Percentiles rank a stretch among this genome's conserved stretches.
phyloP scores from a whole-genome alignment of 1,140 invertebrate species.

The Trinorchestia longiramus region DNA sequence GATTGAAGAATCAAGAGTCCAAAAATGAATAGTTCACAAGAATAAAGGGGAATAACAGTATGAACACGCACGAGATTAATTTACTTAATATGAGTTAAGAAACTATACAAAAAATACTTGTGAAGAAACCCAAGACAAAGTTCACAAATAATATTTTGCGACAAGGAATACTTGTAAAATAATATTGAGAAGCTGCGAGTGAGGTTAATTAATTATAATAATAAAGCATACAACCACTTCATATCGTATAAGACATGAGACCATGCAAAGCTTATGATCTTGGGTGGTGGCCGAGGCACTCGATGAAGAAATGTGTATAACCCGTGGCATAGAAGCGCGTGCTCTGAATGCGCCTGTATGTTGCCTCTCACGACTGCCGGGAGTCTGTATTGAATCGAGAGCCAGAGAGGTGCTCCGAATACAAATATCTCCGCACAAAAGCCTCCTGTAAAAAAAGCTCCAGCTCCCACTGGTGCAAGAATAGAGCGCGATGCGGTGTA shows the following conservation, averaged over 20 bases:
- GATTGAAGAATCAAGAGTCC: not conserved
- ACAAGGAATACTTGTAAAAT: not conserved
- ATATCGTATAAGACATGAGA: not conserved
- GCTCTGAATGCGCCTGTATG: constrained; percentile 20
- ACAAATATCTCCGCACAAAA: constrained; percentile 49
- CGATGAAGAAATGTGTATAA: constrained; percentile 32
- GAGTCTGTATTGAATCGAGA: constrained; percentile 49
- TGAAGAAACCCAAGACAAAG: not conserved
- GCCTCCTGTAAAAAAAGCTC: constrained; percentile 30
- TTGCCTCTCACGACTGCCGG: not conserved
- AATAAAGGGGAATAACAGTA: too few relatives aligned
- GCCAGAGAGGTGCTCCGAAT: constrained; percentile 2
- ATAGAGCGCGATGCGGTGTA: constrained; percentile 28
- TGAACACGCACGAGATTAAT: too few relatives aligned
- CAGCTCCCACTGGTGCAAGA: constrained; percentile 40
- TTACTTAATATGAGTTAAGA: too few relatives aligned
- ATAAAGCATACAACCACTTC: not conserved
- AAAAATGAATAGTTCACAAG: not conserved
- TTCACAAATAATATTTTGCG: not conserved
- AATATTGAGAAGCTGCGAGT: not conserved
- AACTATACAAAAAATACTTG: too few relatives aligned
- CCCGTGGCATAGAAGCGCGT: not conserved
- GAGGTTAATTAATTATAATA: not conserved
- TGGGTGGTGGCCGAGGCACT: not conserved
- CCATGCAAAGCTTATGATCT: not conserved